Evolutionary conservation across 2,888 invertebrate species (phyloP).

Genomic region (Dryadula phaetusa): DNA sequence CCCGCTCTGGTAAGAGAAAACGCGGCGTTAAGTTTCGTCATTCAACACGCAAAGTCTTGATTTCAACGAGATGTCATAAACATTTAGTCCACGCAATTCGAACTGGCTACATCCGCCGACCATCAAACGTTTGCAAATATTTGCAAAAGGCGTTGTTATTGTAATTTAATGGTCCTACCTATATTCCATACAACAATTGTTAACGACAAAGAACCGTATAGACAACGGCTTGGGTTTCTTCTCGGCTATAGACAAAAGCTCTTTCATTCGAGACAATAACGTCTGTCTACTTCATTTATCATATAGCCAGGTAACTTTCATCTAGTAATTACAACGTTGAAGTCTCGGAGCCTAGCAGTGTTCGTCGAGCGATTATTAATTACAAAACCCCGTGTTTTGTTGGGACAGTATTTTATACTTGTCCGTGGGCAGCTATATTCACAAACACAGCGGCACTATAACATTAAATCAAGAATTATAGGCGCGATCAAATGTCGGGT

Average conservation of each 20-base stretch:
- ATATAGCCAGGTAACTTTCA: slow-evolving; percentile 82
- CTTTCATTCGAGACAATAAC: slow-evolving; percentile 79
- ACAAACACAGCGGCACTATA: slow-evolving; percentile 45
- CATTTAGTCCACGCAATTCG: neutral
- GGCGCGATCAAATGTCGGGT: slow-evolving; percentile 58
- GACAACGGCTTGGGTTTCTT: slow-evolving; percentile 77
- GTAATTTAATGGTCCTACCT: slow-evolving; percentile 73
- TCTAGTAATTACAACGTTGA: slow-evolving; percentile 80
- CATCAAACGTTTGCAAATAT: slow-evolving; percentile 63
- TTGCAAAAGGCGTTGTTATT: slow-evolving; percentile 60
- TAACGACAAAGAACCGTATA: slow-evolving; percentile 78
- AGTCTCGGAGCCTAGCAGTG: slow-evolving; percentile 55
- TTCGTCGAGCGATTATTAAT: slow-evolving; percentile 61
- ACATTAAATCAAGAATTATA: slow-evolving; percentile 50
- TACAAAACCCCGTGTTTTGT: slow-evolving; percentile 61
- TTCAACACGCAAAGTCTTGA: no score
- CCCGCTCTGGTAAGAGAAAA: no score
- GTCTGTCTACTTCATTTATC: slow-evolving; percentile 80
- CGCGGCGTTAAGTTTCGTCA: no score
- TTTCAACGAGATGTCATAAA: neutral
- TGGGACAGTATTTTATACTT: slow-evolving; percentile 45
- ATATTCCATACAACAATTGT: slow-evolving; percentile 68
- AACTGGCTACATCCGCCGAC: neutral
- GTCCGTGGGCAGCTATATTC: slow-evolving; percentile 48
- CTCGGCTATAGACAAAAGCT: slow-evolving; percentile 78